Percentiles rank a stretch among this genome's conserved stretches.
Conservation (phyloP, 1,140 invertebrate species). For the Ceratosolen solmsi region DNA sequence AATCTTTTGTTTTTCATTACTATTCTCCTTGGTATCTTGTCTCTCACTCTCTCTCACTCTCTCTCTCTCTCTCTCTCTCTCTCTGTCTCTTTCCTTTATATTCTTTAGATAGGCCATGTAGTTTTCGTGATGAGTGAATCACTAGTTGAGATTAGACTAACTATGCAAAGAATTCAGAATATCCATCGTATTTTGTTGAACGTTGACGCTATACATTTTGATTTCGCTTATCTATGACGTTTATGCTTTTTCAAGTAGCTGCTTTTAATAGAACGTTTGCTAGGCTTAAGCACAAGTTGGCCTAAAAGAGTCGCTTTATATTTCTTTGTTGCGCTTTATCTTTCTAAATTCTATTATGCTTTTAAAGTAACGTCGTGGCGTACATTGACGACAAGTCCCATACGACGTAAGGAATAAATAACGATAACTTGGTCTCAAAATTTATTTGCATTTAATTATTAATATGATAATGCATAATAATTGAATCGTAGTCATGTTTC, state of each 20-base stretch:
- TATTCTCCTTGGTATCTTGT: slow-evolving; percentile 17
- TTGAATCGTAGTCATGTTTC: background rate
- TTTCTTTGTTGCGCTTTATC: slow-evolving; percentile 19
- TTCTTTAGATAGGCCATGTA: background rate
- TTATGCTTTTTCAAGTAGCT: slow-evolving; percentile 15
- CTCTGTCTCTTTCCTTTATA: slow-evolving; percentile 1
- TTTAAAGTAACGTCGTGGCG: background rate
- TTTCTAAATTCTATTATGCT: background rate
- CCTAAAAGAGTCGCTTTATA: background rate
- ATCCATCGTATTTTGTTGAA: slow-evolving; percentile 16
- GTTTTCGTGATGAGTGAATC: slow-evolving; percentile 9
- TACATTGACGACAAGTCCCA: background rate
- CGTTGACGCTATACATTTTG: background rate
- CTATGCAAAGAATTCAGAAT: slow-evolving; percentile 15
- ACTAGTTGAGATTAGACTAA: slow-evolving; percentile 13
- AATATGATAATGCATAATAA: slow-evolving; percentile 5
- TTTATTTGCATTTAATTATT: background rate
- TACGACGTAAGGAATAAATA: background rate
- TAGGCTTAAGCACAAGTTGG: background rate
- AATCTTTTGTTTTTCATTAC: slow-evolving; percentile 33
- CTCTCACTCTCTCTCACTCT: background rate
- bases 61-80: background rate
- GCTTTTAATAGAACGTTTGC: slow-evolving; percentile 30
- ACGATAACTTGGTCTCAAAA: background rate
- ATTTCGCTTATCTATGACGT: slow-evolving; percentile 26